Evolutionary conservation across 2,797 vertebrate genomes (phyloP), one percentile per base, ranked within the genome.

Genomic region (Adelosebastes latens): DNA sequence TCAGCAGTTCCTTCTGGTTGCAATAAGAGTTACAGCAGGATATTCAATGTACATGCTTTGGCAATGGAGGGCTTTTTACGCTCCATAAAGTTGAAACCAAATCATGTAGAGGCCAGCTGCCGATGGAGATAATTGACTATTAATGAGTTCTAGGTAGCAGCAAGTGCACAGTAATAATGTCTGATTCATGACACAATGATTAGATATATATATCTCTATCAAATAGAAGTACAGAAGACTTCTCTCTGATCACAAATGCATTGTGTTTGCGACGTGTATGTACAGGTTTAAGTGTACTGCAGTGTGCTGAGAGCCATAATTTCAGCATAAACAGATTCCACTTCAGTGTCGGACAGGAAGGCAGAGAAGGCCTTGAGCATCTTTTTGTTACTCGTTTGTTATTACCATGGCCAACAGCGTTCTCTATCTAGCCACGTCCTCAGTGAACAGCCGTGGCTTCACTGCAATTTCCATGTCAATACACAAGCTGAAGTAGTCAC

Each of bases 401-500:
- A 29, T 55, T 42, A 52, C 72, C 53, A 49, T 8, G 42, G 49
- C 52, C 63, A 29, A 65, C 67, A 34, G 53, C 18, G 13, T 42
- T 63, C 58, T 29, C 31, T 22, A n/a, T 73, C 25, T 6, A 20
- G 11, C 27, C 18, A 31, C 5, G 22, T 53, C 22, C 32, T 53
- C 27, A 2, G 53, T 8, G 18, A 65, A 18, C 56, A 31, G 25
- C 8, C 1, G 4, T 20, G 16, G 46, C 58, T 32, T 60, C n/a
- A 16, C 42, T 32, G 70, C 13, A 42, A 73, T 88, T 79, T 82
- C 65, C 76, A 86, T 84, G 73, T 82, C 34, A 86, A 74, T 76
- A 53, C 60, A 59, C 62, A 29, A 8, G 9, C 61, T 25, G 34
- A 22, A 65, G 46, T 36, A 60, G 63, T 55, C 49, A 25, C 25